phyloP scores from a whole-genome alignment of 2,113 vertebrate genomes.

The Pyxicephalus adspersus region DNA sequence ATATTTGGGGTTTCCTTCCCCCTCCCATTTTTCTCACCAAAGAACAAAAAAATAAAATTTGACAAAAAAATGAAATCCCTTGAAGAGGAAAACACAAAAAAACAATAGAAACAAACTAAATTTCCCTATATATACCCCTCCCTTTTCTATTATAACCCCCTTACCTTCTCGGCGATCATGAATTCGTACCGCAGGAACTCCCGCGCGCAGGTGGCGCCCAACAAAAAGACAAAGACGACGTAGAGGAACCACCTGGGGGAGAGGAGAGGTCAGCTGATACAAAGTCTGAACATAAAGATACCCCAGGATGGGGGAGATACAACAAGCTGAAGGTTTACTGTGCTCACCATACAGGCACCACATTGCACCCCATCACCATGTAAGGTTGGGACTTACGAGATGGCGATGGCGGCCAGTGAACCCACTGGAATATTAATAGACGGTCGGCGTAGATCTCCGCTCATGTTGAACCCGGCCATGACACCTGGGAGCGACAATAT shows the following conservation, averaged over 20 bases:
- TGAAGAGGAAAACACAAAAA: too few relatives aligned
- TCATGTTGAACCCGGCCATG: conserved; percentile 99
- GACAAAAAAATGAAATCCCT: too few relatives aligned
- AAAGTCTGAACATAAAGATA: too few relatives aligned
- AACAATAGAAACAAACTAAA: background rate
- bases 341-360: too few relatives aligned
- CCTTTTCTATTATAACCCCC: too few relatives aligned
- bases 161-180: conserved; percentile 97
- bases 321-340: too few relatives aligned
- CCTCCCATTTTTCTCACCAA: too few relatives aligned
- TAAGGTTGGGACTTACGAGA: conserved; percentile 81
- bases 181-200: conserved; percentile 92
- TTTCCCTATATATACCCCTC: background rate
- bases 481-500: conserved; percentile 79
- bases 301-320: too few relatives aligned
- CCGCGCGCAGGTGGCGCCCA: conserved; percentile 92
- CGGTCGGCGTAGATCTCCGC: conserved; percentile 90
- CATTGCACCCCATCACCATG: too few relatives aligned
- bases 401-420: conserved; percentile 89
- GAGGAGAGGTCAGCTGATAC: too few relatives aligned
- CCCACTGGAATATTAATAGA: conserved; percentile 90
- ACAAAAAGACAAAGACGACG: conserved; percentile 91
- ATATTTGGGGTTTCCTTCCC: too few relatives aligned
- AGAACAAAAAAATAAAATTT: too few relatives aligned
- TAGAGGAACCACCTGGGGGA: conserved; percentile 95